These are phyloP conservation scores for Empis livida DNA, from an alignment of 2,888 invertebrate genomes.

Conservation along the genomic window DNA sequence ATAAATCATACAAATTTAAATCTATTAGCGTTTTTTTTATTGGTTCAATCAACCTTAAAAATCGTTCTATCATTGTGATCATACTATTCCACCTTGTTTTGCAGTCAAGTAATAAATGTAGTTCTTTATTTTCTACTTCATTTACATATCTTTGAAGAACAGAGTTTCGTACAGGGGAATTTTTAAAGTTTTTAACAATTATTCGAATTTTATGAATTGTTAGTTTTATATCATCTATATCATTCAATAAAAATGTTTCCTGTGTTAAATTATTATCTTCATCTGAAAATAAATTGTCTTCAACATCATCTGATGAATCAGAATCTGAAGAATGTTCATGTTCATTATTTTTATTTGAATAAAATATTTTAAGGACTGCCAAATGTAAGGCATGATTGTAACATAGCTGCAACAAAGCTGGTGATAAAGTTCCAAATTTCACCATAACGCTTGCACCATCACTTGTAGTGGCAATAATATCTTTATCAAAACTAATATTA, in stretches of 20 bases:
- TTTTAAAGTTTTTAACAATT: neutral
- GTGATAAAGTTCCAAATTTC: neutral
- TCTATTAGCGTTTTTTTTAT: neutral
- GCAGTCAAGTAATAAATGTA: constrained; percentile 1
- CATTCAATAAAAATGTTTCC: neutral
- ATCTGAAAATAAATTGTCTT: neutral
- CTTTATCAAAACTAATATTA: neutral
- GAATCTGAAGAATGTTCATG: neutral
- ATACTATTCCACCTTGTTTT: constrained; percentile 1
- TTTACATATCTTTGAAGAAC: neutral
- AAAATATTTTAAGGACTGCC: constrained; percentile 1
- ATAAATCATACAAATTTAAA: constrained; percentile 2
- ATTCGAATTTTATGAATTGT: neutral
- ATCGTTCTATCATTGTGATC: constrained; percentile 1
- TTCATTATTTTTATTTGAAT: constrained; percentile 1
- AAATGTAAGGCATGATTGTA: neutral
- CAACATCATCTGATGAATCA: neutral
- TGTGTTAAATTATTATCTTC: neutral
- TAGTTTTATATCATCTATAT: neutral
- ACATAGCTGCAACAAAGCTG: constrained; percentile 1
- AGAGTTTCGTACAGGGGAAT: neutral
- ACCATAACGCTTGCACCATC: constrained; percentile 2
- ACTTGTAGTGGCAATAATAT: constrained; percentile 3
- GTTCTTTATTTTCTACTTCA: neutral
- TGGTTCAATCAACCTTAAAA: constrained; percentile 1